phyloP scores from a whole-genome alignment of 2,113 vertebrate genomes.

The Motacilla tschutschensis region DNA sequence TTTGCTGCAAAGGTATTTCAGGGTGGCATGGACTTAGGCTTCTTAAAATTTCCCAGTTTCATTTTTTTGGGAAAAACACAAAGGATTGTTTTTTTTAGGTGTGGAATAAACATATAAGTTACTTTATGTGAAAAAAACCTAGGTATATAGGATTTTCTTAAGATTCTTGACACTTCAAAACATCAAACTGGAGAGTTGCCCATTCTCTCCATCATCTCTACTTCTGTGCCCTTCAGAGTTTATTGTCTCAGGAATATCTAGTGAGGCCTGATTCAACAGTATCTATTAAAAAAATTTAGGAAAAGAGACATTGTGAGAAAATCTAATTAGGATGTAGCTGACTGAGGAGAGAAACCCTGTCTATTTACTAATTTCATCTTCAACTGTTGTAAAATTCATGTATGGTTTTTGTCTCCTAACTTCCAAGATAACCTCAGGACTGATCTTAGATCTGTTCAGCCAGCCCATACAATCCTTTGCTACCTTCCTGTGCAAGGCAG shows the following conservation, averaged over 20 bases:
- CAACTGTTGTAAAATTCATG: not conserved
- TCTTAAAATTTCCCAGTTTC: not conserved
- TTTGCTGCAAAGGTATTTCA: not conserved
- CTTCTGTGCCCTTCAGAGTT: not conserved
- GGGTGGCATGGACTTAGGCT: not conserved
- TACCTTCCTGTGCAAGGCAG: not conserved
- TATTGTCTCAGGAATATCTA: not conserved
- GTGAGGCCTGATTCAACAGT: not conserved
- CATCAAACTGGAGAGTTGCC: not conserved
- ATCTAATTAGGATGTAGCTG: not conserved
- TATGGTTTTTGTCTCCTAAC: not conserved
- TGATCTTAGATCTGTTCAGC: not conserved
- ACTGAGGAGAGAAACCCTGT: not conserved
- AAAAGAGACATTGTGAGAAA: not conserved
- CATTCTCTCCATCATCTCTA: not conserved
- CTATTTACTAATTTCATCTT: not conserved
- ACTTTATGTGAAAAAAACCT: not conserved
- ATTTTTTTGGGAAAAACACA: not conserved
- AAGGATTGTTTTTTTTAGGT: not conserved
- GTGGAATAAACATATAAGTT: not conserved
- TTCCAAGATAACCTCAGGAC: not conserved
- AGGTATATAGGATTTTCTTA: not conserved
- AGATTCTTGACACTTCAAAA: not conserved
- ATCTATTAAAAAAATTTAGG: not conserved
- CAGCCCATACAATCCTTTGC: rapidly evolving